Base-by-base conservation (phyloP, 1,140 invertebrate genomes). In the Eupristina koningsbergeri region DNA sequence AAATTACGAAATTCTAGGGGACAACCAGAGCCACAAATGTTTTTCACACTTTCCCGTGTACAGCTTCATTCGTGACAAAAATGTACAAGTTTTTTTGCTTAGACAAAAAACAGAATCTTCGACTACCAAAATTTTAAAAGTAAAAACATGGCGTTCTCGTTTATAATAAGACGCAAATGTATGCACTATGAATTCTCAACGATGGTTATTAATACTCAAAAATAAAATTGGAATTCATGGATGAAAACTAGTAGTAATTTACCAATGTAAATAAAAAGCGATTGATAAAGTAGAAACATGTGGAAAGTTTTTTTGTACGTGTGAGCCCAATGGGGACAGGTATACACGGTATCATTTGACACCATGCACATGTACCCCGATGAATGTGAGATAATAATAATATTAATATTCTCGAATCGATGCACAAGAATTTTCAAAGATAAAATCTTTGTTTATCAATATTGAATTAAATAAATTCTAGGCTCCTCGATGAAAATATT, bases 1-100 rank as follows among this genome's bases (percentile, higher is more conserved):
- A 50, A 69, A 67, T 80, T 69, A 36, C 63, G 45, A 80, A 50
- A 50, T 80, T 67, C 77, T 26, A 17, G 13, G 61, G 58, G 53
- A 78, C 36, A 26, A 64, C 63, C 22, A 45, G 26, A 34, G 29
- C 29, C 26, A n/a, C 36, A 26, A 17, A 58, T 22, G 19, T 58
- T 76, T 7, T 58, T 36, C 5, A 11, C 11, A 11, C 41, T 45
- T 45, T 45, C 11, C 41, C 11, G 11, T 45, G 5, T 45, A 11
- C 11, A 45, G 41, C 6, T 45, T 5, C 41, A 7, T 45, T 45
- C 11, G 17, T 36, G 13, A 69, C 39, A 39, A 69, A 69, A 69
- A 22, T 36, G 39, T 69, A 9, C 19, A 3, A 1, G 19, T 1
- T 34, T n/a, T n/a, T n/a, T n/a, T n/a, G n/a, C n/a, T n/a, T n/a